phyloP scores from a whole-genome alignment of 2,888 invertebrate species.

The Cephus runcator region DNA sequence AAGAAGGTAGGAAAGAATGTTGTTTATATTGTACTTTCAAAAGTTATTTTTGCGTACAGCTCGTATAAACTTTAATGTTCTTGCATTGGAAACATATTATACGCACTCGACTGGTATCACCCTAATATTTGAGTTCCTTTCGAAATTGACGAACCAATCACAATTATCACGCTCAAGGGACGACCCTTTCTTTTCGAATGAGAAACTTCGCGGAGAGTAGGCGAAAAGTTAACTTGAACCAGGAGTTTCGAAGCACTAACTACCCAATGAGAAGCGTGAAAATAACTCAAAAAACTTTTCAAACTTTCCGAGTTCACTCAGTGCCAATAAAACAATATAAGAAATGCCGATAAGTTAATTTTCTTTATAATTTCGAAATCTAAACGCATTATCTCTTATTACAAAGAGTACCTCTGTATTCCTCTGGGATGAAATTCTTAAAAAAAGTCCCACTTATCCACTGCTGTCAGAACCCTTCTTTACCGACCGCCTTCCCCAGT shows the following conservation, averaged over 20 bases:
- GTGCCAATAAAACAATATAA: neutral
- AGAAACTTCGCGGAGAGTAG: neutral
- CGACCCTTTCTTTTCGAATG: neutral
- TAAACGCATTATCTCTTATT: neutral
- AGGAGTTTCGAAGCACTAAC: neutral
- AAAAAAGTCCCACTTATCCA: neutral
- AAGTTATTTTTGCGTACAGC: neutral
- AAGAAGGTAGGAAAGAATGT: too few species aligned
- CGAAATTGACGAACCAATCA: conserved; percentile 7
- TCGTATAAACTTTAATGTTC: neutral
- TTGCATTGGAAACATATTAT: conserved; percentile 3
- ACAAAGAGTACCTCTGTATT: neutral
- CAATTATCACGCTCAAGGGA: conserved; percentile 7
- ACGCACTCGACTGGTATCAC: neutral
- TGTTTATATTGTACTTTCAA: neutral
- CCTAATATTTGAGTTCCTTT: conserved; percentile 1
- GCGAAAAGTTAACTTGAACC: neutral
- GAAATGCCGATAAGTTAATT: neutral
- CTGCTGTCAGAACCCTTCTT: neutral
- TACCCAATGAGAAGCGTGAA: neutral
- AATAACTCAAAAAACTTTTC: neutral
- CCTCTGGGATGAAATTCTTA: neutral
- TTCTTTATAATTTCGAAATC: neutral
- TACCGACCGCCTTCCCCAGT: neutral
- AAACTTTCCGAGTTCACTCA: neutral